Conservation (phyloP, 2,888 invertebrate species). For the Philereme transversata region DNA sequence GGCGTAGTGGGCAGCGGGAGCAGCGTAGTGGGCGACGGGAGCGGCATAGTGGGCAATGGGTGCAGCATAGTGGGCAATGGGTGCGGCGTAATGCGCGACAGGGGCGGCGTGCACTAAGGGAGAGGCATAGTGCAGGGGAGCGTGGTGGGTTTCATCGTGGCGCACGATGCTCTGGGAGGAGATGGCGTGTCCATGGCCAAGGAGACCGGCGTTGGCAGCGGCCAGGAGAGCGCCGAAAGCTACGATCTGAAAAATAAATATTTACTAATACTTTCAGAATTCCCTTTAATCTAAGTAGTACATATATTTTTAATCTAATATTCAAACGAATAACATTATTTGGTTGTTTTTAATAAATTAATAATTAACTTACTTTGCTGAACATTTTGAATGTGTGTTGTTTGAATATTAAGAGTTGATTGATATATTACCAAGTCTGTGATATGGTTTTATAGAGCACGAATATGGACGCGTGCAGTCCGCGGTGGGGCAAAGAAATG, state of each 20-base stretch:
- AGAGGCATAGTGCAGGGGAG: slow-evolving; percentile 49
- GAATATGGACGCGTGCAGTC: slow-evolving; percentile 10
- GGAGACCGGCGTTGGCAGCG: slow-evolving; percentile 75
- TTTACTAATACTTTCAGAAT: background rate
- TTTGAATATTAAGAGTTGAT: slow-evolving; percentile 26
- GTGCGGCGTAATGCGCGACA: slow-evolving; percentile 43
- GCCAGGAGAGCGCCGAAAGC: slow-evolving; percentile 68
- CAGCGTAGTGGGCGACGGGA: slow-evolving; percentile 47
- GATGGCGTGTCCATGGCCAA: slow-evolving; percentile 59
- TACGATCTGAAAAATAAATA: slow-evolving; percentile 56
- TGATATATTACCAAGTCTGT: slow-evolving; percentile 20
- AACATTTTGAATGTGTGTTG: slow-evolving; percentile 25
- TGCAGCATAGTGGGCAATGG: slow-evolving; percentile 43
- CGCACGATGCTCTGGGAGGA: slow-evolving; percentile 68
- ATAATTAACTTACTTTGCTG: slow-evolving; percentile 24
- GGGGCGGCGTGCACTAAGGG: slow-evolving; percentile 44
- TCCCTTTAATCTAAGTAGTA: background rate
- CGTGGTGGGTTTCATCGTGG: slow-evolving; percentile 61
- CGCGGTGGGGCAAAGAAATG: slow-evolving; percentile 30
- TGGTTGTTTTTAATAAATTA: background rate
- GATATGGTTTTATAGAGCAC: slow-evolving; percentile 29
- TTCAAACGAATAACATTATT: no score
- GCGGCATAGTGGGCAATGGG: slow-evolving; percentile 49
- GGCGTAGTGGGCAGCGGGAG: slow-evolving; percentile 45
- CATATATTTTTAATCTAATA: background rate